Percentiles rank a stretch among this genome's conserved stretches.
Conservation (phyloP, 2,797 vertebrate species). For the Lepus townsendii region DNA sequence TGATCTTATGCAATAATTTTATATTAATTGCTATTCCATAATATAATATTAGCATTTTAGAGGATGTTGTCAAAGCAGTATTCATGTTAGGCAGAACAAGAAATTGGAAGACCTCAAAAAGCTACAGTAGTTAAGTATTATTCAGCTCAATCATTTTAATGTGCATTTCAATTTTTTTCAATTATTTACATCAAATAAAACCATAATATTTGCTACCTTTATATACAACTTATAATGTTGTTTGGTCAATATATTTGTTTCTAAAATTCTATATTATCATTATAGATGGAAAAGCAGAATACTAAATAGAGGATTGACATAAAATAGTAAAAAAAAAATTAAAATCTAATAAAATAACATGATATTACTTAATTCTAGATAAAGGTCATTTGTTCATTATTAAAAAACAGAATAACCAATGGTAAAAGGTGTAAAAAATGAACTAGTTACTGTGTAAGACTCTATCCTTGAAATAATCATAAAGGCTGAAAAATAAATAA, state of each 20-base stretch:
- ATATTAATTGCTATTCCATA: not conserved
- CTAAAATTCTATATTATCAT: not conserved
- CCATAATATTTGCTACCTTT: not conserved
- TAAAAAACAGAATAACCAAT: not conserved
- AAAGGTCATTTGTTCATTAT: not conserved
- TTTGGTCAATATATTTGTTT: not conserved
- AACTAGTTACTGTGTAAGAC: not conserved
- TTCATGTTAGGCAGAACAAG: not conserved
- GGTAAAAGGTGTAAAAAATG: not conserved
- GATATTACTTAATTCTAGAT: not conserved
- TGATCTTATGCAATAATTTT: not conserved
- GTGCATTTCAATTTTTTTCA: not conserved
- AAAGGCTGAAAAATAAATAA: not conserved
- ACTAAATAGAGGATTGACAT: not conserved
- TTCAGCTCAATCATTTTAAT: not conserved
- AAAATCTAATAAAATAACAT: not conserved
- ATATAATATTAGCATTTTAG: not conserved
- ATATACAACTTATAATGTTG: not conserved
- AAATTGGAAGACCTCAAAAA: not conserved
- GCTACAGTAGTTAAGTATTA: not conserved
- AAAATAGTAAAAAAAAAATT: not conserved
- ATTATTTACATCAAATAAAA: not conserved
- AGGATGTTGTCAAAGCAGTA: not conserved
- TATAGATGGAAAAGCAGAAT: not conserved
- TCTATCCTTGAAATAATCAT: not conserved